Conservation (phyloP, 1,140 invertebrate species). For the Magallana angulata region DNA sequence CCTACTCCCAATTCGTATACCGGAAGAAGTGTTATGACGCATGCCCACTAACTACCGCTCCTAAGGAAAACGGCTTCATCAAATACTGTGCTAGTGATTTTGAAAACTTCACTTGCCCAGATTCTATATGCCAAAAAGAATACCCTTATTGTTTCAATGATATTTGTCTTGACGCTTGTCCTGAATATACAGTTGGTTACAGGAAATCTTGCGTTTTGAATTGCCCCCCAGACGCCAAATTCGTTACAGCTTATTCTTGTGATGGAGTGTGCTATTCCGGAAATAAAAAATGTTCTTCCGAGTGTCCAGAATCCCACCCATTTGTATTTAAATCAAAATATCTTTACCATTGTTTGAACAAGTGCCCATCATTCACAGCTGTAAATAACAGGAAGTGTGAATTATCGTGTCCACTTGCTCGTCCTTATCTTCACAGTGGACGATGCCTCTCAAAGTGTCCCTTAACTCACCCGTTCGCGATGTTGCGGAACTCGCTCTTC, state of each 20-base stretch:
- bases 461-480: neutral
- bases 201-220: constrained; percentile 1
- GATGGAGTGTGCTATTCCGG: neutral
- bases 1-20: neutral
- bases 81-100: constrained; percentile 6
- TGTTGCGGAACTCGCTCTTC: neutral
- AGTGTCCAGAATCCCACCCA: constrained; percentile 23
- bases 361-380: neutral
- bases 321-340: neutral
- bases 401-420: neutral
- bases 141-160: constrained; percentile 10
- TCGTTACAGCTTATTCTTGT: neutral
- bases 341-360: constrained; percentile 13
- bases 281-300: neutral
- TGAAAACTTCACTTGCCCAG: neutral
- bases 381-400: neutral
- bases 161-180: constrained; percentile 27
- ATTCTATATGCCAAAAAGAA: neutral
- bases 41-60: neutral
- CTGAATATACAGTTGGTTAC: constrained; percentile 39
- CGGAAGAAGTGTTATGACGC: neutral
- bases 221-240: constrained; percentile 2
- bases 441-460: neutral
- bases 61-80: constrained; percentile 2
- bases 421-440: neutral